Conservation (phyloP, 2,113 vertebrate species). For the Amazona guildingii region DNA sequence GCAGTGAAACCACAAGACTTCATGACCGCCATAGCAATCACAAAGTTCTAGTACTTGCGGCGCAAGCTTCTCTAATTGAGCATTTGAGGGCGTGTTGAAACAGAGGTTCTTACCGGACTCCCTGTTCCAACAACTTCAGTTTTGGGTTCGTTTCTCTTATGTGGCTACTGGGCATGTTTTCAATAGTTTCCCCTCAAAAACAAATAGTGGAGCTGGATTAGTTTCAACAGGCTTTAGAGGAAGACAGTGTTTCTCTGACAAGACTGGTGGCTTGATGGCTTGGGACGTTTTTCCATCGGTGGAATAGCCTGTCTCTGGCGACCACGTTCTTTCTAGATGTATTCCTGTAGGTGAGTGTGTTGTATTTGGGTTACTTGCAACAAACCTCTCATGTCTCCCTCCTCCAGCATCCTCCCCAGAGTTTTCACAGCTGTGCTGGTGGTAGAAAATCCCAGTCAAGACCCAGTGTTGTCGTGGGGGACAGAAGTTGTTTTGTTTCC, state of each 20-base stretch:
- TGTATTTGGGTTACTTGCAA: not conserved
- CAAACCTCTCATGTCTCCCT: not conserved
- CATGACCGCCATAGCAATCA: not conserved
- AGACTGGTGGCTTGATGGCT: not conserved
- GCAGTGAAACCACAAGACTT: slow-evolving; percentile 38
- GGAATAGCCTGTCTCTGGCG: not conserved
- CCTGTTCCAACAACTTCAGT: not conserved
- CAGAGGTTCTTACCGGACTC: not conserved
- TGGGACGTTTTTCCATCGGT: not conserved
- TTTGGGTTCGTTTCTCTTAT: not conserved
- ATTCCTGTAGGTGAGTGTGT: not conserved
- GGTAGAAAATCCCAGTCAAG: not conserved
- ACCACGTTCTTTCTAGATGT: not conserved
- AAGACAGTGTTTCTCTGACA: not conserved
- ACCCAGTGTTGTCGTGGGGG: not conserved
- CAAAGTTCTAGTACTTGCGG: not conserved
- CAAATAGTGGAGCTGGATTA: not conserved
- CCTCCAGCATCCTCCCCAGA: not conserved
- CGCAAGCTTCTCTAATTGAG: not conserved
- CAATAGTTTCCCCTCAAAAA: not conserved
- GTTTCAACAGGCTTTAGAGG: not conserved
- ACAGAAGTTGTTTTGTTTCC: not conserved
- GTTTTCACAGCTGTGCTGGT: not conserved
- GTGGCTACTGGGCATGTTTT: not conserved
- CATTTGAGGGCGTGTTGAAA: not conserved